Evolutionary conservation across 1,140 invertebrate genomes (phyloP), one percentile per base, ranked within the genome.

Genomic region (Anthonomus grandis): DNA sequence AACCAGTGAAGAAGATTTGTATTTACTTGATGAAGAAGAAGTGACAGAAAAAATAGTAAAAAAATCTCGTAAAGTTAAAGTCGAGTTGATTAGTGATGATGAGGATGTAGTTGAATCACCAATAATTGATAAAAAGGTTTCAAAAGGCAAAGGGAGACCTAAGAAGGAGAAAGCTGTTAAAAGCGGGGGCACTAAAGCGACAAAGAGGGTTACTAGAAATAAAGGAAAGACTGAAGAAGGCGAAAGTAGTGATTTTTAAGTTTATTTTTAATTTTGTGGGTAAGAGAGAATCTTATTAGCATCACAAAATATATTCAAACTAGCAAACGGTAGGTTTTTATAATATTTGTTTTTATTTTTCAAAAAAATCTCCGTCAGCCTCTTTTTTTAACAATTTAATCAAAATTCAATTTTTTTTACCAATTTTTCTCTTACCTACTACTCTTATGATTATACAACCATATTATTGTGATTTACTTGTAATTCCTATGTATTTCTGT

Each of bases 171-270:
- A 48, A 48, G 10, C 8, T 25, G n/a, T 22, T 5, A 22, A 25
- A 18, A 12, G 37, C n/a, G 19, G 4, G 15, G 17, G 45, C 8
- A 49, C 25, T 45, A 22, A 21, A n/a, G 9, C 41, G 3, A 19
- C 13, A 4, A 62, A 47, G 36, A 47, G 51, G 12, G 49, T 34
- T 21, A 41, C 61, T 41, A 63, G 48, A 19, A 63, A 52, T 22
- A 56, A 21, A 23, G 12, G 38, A 3, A 63, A 60, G 48, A 63
- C 57, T 63, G 61, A 63, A 19, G 34, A 56, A n/a, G 57, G 54
- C 12, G 39, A 45, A 27, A 49, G 47, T 54, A 52, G 57, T 55
- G 37, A 47, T 34, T 59, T 54, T 52, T 41, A 37, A 34, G 9
- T 48, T 38, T 18, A 39, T 37, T 50, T 50, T 37, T 5, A 17